Conservation (phyloP, 2,797 vertebrate genomes). For the Sebastes paucispinis region DNA sequence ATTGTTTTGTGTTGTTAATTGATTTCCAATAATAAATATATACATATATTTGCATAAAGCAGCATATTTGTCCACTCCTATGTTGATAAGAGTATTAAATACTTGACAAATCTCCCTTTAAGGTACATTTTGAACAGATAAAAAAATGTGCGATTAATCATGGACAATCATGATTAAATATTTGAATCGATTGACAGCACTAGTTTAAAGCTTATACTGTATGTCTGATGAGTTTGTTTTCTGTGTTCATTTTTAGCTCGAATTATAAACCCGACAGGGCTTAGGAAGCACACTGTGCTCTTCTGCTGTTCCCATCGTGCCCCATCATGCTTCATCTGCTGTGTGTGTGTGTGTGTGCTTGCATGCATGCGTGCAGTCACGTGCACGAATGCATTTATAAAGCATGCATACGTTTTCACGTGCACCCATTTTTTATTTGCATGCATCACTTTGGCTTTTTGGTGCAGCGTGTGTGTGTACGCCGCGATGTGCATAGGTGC, state of each 20-base stretch:
- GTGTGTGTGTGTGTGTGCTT: neutral
- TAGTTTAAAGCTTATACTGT: neutral
- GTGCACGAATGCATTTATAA: neutral
- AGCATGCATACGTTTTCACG: neutral
- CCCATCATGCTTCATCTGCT: constrained; percentile 31
- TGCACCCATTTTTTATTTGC: neutral
- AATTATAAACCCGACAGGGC: constrained; percentile 12
- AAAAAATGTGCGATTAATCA: too few relatives aligned
- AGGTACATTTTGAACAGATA: too few relatives aligned
- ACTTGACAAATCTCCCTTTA: too few relatives aligned
- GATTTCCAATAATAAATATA: too few relatives aligned
- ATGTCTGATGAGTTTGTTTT: neutral
- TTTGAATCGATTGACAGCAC: too few relatives aligned
- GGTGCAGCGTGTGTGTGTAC: neutral
- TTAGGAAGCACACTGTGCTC: constrained; percentile 21
- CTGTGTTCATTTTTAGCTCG: neutral
- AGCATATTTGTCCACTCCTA: too few relatives aligned
- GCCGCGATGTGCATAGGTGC: neutral
- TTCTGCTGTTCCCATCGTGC: constrained; percentile 33
- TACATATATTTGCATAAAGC: too few relatives aligned
- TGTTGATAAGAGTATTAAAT: too few relatives aligned
- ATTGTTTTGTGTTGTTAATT: too few relatives aligned
- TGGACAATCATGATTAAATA: too few relatives aligned
- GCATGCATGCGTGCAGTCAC: neutral
- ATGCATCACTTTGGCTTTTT: neutral